A percentile compares a stretch with the other conserved stretches of the same genome.
Conservation (phyloP, 2,797 vertebrate genomes). For the Diglossa cyanea region DNA sequence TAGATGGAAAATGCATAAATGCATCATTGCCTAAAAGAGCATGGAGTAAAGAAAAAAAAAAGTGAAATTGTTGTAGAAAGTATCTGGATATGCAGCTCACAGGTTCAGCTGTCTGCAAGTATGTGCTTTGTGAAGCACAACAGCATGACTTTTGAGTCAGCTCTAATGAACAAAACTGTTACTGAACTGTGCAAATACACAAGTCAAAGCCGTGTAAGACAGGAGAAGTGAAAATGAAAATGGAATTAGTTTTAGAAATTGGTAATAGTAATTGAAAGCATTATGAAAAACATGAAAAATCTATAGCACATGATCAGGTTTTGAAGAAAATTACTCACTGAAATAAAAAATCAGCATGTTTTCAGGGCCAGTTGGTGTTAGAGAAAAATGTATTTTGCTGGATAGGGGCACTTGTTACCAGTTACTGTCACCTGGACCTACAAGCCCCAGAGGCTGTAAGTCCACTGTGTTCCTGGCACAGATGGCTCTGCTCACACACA, state of each 20-base stretch:
- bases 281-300: background rate
- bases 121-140: background rate
- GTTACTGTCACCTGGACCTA: background rate
- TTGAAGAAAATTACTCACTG: background rate
- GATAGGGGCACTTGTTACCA: background rate
- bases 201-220: background rate
- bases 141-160: background rate
- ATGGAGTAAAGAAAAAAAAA: background rate
- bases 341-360: background rate
- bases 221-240: background rate
- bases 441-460: accelerated
- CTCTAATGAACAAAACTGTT: background rate
- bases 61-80: background rate
- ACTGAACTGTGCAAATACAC: background rate
- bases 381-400: background rate
- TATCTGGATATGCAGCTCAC: background rate
- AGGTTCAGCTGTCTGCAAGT: background rate
- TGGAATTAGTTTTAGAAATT: background rate
- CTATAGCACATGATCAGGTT: background rate
- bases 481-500: background rate
- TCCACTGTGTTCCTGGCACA: accelerated
- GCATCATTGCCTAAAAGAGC: background rate
- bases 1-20: background rate
- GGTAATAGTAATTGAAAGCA: background rate
- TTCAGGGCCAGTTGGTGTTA: background rate